Base-by-base conservation (phyloP, 1,140 invertebrate genomes). In the Danaus melanippus region DNA sequence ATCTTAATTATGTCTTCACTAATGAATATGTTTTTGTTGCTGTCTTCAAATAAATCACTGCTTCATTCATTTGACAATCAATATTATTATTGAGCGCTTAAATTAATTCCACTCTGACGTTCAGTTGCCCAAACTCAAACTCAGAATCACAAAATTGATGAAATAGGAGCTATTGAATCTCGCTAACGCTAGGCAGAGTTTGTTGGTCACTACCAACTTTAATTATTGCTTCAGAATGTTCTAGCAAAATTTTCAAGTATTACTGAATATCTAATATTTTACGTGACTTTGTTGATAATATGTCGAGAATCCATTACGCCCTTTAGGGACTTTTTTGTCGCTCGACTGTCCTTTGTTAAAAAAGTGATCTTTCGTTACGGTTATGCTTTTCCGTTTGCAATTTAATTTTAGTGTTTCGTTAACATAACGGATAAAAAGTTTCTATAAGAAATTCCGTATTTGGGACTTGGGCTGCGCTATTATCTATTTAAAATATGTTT, bases 301-400 rank as follows among this genome's bases (percentile, higher is more conserved):
- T 64, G 62, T 64, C 53, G 63, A 70, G 58, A 66, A 72, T 65
- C 69, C 66, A 74, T 72, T 76, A 72, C 63, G 64, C 58, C 59
- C 51, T 54, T 59, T 15, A 42, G 64, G 48, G 53, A 46, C 67
- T 76, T 78, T 70, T 72, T 62, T 63, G 48, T 32, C 62, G 11
- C 43, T 52, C 42, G 21, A 32, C 21, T 60, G 58, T 69, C 65
- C 66, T 64, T 76, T 79, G 74, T 66, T 74, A 67, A 61, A 54
- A 62, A 61, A 71, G 71, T 72, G 72, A 75, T 76, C 69, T 70
- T 66, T 75, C 56, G 69, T 71, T 71, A 79, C 76, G 61, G 70
- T 71, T 66, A 68, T 68, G 61, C 66, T 71, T 79, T 74, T 72
- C 67, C 60, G 60, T 60, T 53, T 60, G 66, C 71, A 57, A 58